These are phyloP conservation scores for Aporophyla nigra DNA, from an alignment of 2,888 invertebrate species.

Conservation along the genomic window DNA sequence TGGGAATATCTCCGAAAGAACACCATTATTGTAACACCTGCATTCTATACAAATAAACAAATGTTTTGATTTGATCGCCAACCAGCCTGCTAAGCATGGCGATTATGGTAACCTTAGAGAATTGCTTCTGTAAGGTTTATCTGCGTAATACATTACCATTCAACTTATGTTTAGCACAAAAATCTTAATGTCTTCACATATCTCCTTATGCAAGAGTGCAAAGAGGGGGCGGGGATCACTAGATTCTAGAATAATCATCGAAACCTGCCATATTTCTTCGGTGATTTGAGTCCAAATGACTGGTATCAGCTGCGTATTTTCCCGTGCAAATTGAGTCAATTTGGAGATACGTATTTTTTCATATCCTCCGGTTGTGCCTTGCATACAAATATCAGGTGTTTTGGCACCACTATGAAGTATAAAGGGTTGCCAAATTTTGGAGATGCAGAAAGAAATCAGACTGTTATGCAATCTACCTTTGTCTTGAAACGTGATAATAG, in stretches of 20 bases:
- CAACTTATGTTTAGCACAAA: not conserved
- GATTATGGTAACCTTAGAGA: too few relatives aligned
- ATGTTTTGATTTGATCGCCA: too few relatives aligned
- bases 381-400: slow-evolving; percentile 31
- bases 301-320: slow-evolving; percentile 12
- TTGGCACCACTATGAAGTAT: slow-evolving; percentile 22
- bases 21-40: too few relatives aligned
- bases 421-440: slow-evolving; percentile 11
- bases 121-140: too few relatives aligned
- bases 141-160: too few relatives aligned
- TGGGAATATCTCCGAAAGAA: too few relatives aligned
- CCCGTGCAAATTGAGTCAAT: slow-evolving; percentile 35
- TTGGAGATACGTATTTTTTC: slow-evolving; percentile 22
- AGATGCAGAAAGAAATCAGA: slow-evolving; percentile 4
- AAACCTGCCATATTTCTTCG: slow-evolving; percentile 4
- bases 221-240: too few relatives aligned
- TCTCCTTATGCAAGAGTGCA: too few relatives aligned
- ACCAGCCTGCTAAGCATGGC: too few relatives aligned
- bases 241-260: slow-evolving; percentile 9
- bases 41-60: too few relatives aligned
- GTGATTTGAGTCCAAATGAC: slow-evolving; percentile 16
- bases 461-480: not conserved
- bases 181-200: not conserved
- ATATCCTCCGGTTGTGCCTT: slow-evolving; percentile 7
- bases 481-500: not conserved